Percentiles rank a stretch among this genome's conserved stretches.
These are phyloP conservation scores for Calonectris borealis DNA, from an alignment of 2,113 vertebrate species.

Conservation along the genomic window DNA sequence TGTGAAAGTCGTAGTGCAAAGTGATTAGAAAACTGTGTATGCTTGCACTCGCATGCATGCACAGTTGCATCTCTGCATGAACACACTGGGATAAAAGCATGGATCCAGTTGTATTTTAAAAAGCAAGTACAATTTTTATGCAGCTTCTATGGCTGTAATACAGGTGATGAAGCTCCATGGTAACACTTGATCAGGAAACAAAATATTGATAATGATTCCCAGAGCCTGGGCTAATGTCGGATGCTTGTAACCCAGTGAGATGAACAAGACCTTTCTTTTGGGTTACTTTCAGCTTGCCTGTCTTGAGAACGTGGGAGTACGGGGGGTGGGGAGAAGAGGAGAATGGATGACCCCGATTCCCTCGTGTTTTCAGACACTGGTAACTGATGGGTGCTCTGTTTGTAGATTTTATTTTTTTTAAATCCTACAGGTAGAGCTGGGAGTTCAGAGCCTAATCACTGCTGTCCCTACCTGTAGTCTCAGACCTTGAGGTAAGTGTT, in stretches of 20 bases:
- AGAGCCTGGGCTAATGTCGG: fast-evolving
- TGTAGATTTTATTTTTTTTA: too few species aligned
- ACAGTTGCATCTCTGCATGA: not conserved
- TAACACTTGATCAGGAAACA: not conserved
- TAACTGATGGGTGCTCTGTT: not conserved
- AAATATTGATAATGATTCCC: not conserved
- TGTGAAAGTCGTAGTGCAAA: not conserved
- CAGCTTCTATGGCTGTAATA: not conserved
- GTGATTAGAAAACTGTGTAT: not conserved
- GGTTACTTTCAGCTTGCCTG: not conserved
- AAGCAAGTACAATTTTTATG: not conserved
- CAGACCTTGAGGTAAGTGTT: not conserved
- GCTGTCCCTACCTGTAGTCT: not conserved
- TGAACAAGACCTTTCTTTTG: not conserved
- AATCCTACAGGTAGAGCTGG: not conserved
- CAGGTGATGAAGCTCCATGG: not conserved
- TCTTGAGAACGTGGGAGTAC: not conserved
- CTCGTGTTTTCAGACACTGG: not conserved
- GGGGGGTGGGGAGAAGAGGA: fast-evolving
- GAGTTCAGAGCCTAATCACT: not conserved
- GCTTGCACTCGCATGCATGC: not conserved
- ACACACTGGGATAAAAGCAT: not conserved
- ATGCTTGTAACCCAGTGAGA: not conserved
- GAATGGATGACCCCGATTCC: not conserved
- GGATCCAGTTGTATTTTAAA: not conserved